Conservation (phyloP, 2,113 vertebrate species). For the Hyaena hyaena region DNA sequence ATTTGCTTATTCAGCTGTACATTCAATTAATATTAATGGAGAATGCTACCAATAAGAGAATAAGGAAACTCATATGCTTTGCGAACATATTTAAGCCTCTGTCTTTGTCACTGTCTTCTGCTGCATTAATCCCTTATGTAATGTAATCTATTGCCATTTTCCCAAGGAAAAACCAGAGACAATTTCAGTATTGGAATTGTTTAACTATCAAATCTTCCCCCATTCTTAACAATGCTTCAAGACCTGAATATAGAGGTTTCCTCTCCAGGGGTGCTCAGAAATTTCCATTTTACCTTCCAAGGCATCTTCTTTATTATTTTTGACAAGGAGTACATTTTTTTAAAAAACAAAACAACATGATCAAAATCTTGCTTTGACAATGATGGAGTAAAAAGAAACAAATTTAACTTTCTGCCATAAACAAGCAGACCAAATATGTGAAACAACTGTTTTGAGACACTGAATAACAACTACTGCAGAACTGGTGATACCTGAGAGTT, state of each 20-base stretch:
- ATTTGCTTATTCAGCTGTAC: background rate
- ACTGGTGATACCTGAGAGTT: background rate
- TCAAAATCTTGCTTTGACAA: background rate
- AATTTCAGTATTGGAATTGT: background rate
- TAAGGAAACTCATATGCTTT: background rate
- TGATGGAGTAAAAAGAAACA: background rate
- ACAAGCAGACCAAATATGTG: background rate
- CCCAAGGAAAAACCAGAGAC: background rate
- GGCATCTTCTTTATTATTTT: background rate
- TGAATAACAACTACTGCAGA: background rate
- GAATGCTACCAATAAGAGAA: background rate
- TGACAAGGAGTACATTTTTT: background rate
- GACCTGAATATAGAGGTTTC: background rate
- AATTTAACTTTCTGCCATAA: slow-evolving; percentile 2
- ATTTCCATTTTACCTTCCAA: background rate
- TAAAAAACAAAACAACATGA: background rate
- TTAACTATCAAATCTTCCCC: background rate
- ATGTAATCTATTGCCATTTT: background rate
- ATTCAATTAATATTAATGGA: background rate
- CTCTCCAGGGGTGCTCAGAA: background rate
- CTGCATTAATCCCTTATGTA: background rate
- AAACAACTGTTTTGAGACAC: background rate
- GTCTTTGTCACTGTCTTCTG: background rate
- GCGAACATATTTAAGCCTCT: background rate
- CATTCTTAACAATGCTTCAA: background rate